These are phyloP conservation scores for Sepiola atlantica DNA, from an alignment of 2,888 invertebrate species.

Conservation along the genomic window DNA sequence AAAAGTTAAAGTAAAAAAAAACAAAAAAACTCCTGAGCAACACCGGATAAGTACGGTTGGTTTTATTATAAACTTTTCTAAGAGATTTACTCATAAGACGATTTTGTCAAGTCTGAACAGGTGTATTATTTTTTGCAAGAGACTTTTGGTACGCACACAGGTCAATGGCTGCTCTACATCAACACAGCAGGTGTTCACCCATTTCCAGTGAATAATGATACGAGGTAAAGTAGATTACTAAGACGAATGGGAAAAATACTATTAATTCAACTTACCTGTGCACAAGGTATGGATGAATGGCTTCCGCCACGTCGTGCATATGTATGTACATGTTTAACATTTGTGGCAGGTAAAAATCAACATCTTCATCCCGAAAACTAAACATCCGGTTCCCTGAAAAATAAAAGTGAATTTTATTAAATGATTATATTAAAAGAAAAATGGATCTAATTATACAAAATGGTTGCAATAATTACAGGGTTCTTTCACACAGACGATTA, in stretches of 20 bases:
- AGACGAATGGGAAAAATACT: not conserved
- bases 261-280: conserved; percentile 80
- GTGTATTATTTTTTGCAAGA: not conserved
- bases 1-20: no score
- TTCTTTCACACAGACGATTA: no score
- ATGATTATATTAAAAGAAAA: not conserved
- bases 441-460: not conserved
- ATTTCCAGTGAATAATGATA: not conserved
- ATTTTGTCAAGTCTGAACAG: not conserved
- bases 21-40: no score
- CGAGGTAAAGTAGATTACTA: not conserved
- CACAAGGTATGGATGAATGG: conserved; percentile 87
- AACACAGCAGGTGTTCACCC: not conserved
- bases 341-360: conserved; percentile 98
- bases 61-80: no score
- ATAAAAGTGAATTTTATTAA: conserved; percentile 39
- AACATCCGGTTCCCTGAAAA: conserved; percentile 92
- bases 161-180: not conserved
- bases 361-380: conserved; percentile 91
- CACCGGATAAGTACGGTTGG: no score
- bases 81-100: no score
- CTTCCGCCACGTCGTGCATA: conserved; percentile 97
- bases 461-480: not conserved
- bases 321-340: conserved; percentile 98
- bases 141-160: not conserved